A percentile compares a stretch with the other conserved stretches of the same genome.
Evolutionary conservation across 2,888 invertebrate species (phyloP).

Genomic region (Cosmia pyralina): DNA sequence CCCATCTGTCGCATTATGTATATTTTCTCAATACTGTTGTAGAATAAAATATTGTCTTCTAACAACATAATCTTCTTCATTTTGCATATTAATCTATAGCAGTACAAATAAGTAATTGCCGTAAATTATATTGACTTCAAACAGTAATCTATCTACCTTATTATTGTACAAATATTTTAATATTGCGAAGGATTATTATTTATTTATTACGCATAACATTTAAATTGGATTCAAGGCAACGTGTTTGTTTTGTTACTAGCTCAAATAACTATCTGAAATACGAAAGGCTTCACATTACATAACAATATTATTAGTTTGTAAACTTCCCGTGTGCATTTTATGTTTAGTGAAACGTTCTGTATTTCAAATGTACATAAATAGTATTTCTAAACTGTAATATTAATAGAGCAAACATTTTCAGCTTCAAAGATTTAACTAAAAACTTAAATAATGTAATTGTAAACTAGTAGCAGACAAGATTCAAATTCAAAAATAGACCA

Average conservation of each 20-base stretch:
- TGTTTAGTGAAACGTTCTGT: conserved; percentile 66
- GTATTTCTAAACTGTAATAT: conserved; percentile 66
- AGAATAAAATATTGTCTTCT: conserved; percentile 83
- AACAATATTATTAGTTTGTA: conserved; percentile 69
- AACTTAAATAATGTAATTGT: conserved; percentile 36
- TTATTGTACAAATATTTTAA: conserved; percentile 73
- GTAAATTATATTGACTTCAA: conserved; percentile 78
- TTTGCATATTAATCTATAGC: conserved; percentile 75
- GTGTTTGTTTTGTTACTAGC: conserved; percentile 81
- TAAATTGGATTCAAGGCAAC: conserved; percentile 86
- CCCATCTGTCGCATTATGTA: conserved; percentile 76
- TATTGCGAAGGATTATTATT: conserved; percentile 77
- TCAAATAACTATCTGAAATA: conserved; percentile 76
- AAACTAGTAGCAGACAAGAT: conserved; percentile 48
- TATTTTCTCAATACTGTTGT: conserved; percentile 85
- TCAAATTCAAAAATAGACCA: conserved; percentile 28
- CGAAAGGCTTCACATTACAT: conserved; percentile 72
- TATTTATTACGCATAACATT: conserved; percentile 74
- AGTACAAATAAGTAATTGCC: conserved; percentile 77
- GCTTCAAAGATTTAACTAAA: conserved; percentile 61
- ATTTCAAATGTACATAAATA: conserved; percentile 67
- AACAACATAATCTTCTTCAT: conserved; percentile 77
- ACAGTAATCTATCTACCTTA: conserved; percentile 79
- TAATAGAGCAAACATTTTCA: conserved; percentile 61
- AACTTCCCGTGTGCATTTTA: conserved; percentile 66